Conservation (phyloP, 1,140 invertebrate species). For the Polyergus mexicanus region DNA sequence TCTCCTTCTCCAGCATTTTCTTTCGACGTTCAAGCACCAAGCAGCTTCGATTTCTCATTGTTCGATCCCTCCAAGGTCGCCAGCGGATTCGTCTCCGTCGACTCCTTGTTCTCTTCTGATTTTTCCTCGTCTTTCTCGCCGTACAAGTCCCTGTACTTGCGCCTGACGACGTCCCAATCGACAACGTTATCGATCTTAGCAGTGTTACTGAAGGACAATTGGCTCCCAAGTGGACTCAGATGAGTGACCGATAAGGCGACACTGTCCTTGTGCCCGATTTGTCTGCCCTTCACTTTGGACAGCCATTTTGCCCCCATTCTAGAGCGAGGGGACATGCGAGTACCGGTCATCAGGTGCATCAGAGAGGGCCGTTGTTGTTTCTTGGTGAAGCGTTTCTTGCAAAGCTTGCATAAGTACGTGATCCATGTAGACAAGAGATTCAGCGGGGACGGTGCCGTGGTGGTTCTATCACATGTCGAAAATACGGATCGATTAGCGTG, state of each 20-base stretch:
- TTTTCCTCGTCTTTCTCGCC: constrained; percentile 90
- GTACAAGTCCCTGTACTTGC: constrained; percentile 94
- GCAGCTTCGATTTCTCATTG: constrained; percentile 1
- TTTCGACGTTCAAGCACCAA: constrained; percentile 27
- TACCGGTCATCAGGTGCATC: constrained; percentile 92
- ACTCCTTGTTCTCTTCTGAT: constrained; percentile 86
- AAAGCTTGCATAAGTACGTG: constrained; percentile 92
- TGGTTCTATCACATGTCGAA: constrained; percentile 89
- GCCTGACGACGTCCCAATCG: constrained; percentile 96
- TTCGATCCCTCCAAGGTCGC: constrained; percentile 68
- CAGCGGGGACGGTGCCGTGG: constrained; percentile 98
- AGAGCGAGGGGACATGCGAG: constrained; percentile 91
- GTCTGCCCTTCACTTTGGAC: constrained; percentile 91
- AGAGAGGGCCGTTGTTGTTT: constrained; percentile 92
- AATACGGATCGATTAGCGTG: constrained; percentile 58
- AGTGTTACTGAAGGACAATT: constrained; percentile 91
- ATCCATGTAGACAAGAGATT: constrained; percentile 98
- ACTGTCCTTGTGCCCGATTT: constrained; percentile 93
- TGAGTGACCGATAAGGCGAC: constrained; percentile 92
- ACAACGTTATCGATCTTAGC: constrained; percentile 95
- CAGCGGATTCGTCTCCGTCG: constrained; percentile 71
- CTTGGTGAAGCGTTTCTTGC: constrained; percentile 91
- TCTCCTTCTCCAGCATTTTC: background rate
- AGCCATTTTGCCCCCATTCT: constrained; percentile 95
- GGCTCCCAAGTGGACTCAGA: constrained; percentile 93